These are phyloP conservation scores for Cyprinella venusta DNA, from an alignment of 2,797 vertebrate genomes.

Conservation along the genomic window DNA sequence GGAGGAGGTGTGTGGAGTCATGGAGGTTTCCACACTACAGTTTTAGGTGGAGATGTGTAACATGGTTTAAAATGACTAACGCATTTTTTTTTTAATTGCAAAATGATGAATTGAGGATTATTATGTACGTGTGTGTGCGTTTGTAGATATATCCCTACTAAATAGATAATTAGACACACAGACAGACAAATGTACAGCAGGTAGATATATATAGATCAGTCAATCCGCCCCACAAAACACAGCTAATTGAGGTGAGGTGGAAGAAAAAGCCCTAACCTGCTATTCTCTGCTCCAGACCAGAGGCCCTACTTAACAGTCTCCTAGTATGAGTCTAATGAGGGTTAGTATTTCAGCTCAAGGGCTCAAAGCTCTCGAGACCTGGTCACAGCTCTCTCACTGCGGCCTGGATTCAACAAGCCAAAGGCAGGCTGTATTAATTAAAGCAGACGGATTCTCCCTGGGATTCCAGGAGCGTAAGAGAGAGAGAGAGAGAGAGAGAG, in stretches of 20 bases:
- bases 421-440: constrained; percentile 55
- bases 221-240: background rate
- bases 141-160: too few species aligned
- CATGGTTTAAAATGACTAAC: constrained; percentile 24
- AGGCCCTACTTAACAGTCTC: constrained; percentile 23
- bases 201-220: background rate
- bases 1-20: constrained; percentile 20
- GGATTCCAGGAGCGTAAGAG: constrained; percentile 49
- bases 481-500: constrained; percentile 64
- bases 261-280: constrained; percentile 8
- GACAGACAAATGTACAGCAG: background rate
- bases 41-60: constrained; percentile 30
- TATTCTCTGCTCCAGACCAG: background rate
- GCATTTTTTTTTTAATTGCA: background rate
- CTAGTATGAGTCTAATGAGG: constrained; percentile 29
- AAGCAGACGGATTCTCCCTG: constrained; percentile 51
- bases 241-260: background rate
- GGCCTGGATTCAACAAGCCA: constrained; percentile 38
- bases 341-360: constrained; percentile 28
- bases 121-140: too few species aligned
- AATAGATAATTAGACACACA: too few species aligned
- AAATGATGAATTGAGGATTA: background rate
- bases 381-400: constrained; percentile 32
- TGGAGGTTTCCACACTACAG: constrained; percentile 34
- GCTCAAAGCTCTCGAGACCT: constrained; percentile 31